Percentiles rank a stretch among this genome's conserved stretches.
Evolutionary conservation across 2,797 vertebrate species (phyloP).

Genomic region (Bufotes viridis): DNA sequence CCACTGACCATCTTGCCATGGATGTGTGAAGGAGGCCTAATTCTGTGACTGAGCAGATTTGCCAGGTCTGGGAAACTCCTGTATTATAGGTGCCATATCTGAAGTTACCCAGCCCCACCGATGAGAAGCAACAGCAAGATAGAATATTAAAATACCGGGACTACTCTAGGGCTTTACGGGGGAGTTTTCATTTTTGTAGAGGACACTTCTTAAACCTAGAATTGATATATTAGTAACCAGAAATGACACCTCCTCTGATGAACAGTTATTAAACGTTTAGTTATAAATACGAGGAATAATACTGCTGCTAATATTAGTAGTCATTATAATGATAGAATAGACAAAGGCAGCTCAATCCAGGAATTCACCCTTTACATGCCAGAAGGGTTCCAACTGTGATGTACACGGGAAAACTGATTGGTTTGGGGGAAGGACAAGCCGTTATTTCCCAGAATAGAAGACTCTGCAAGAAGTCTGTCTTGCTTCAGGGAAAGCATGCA

Average conservation of each 20-base stretch:
- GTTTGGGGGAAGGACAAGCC: constrained; percentile 49
- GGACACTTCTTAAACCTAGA: not conserved
- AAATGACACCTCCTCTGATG: not conserved
- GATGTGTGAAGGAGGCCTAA: too few species aligned
- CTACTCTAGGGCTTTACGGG: not conserved
- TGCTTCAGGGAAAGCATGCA: constrained; percentile 35
- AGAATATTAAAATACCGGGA: not conserved
- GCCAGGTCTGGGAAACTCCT: not conserved
- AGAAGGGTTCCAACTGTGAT: not conserved
- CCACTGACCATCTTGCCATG: too few species aligned
- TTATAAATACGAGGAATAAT: too few species aligned
- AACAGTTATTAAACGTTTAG: not conserved
- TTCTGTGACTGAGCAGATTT: not conserved
- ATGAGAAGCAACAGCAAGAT: not conserved
- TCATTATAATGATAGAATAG: not conserved
- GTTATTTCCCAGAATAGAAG: constrained; percentile 38
- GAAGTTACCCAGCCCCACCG: not conserved
- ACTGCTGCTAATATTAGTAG: not conserved
- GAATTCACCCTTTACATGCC: constrained; percentile 30
- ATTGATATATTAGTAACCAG: not conserved
- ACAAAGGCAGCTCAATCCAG: not conserved
- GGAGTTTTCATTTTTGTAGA: too few species aligned
- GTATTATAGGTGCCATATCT: not conserved
- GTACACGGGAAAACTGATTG: constrained; percentile 6
- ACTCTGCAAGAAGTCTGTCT: constrained; percentile 7